Evolutionary conservation across 2,113 vertebrate species (phyloP), one percentile per base, ranked within the genome.

Genomic region (Regulus satrapa): DNA sequence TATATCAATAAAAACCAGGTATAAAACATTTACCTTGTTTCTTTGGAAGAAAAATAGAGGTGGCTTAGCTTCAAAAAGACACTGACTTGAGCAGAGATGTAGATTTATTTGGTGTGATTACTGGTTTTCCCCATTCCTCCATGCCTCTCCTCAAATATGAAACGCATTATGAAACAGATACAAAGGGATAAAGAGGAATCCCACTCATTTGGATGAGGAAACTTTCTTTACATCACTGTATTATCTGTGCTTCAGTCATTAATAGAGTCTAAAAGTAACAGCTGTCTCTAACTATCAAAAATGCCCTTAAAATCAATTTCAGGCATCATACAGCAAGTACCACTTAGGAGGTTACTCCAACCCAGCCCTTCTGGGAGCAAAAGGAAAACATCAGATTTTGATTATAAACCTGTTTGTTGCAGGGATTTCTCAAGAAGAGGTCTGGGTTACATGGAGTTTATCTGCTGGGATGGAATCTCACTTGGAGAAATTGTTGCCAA

Each of bases 131-230:
- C 11, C 5, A 5, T 29, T 72, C n/a, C 15, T 40, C 11, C 9
- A 7, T 1, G 1, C 3, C 21, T 32, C 29, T 52, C 32, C 18
- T 4, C 19, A 63, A 15, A 25, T n/a, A n/a, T n/a, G n/a, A n/a
- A n/a, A n/a, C n/a, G n/a, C n/a, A 18, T 62, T 51, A 56, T 41
- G 18, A 86, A 94, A 64, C 20, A 85, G 17, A 54, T 1, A 58
- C 6, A 76, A 62, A 59, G 24, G 29, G 56, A 79, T 25, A 34
- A 71, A 72, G 38, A 86, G 4, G 14, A 83, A 72, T 5, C 13
- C 14, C 32, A 13, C 4, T 49, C 40, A 17, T 18, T 5, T 74
- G 55, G 58, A 88, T 92, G 18, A 80, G 9, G 34, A 59, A 66
- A 28, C 64, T n/a, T 77, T 18, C 61, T 71, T 43, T 67, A 51